Percentiles rank a stretch among this genome's conserved stretches.
These are phyloP conservation scores for Sebastolobus alascanus DNA, from an alignment of 2,797 vertebrate species.

Conservation along the genomic window DNA sequence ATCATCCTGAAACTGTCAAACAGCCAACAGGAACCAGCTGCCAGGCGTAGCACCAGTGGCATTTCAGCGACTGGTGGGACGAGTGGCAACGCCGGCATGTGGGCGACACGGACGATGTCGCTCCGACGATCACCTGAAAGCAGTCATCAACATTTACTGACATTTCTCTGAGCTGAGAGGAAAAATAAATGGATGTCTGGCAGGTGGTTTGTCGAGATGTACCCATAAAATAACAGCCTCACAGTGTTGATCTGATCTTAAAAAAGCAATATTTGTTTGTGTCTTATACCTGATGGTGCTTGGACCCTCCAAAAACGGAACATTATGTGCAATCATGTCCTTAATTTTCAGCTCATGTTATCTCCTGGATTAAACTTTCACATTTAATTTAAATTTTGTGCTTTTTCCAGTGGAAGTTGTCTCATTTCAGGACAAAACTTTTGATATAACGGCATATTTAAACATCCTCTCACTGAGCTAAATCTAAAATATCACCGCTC, in stretches of 20 bases:
- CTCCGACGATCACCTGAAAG: constrained; percentile 46
- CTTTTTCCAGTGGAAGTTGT: constrained; percentile 11
- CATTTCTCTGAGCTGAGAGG: constrained; percentile 14
- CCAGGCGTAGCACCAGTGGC: constrained; percentile 27
- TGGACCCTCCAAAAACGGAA: neutral
- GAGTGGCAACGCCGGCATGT: constrained; percentile 28
- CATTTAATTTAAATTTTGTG: constrained; percentile 24
- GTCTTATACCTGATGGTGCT: neutral
- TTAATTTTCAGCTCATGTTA: constrained; percentile 1
- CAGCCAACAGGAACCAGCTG: constrained; percentile 51
- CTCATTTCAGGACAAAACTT: constrained; percentile 43
- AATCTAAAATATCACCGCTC: constrained; percentile 48
- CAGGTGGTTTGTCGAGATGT: constrained; percentile 14
- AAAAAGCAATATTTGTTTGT: neutral
- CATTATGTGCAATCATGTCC: neutral
- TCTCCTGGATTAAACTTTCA: neutral
- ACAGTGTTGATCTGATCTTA: neutral
- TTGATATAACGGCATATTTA: constrained; percentile 51
- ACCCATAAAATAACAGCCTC: neutral
- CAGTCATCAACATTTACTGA: constrained; percentile 32
- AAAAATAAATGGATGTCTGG: constrained; percentile 11
- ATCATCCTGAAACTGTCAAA: constrained; percentile 41
- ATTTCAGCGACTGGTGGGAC: constrained; percentile 31
- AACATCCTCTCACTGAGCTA: constrained; percentile 32
- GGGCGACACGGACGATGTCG: constrained; percentile 17